Base-by-base conservation (phyloP, 2,113 vertebrate genomes). In the Colossoma macropomum region DNA sequence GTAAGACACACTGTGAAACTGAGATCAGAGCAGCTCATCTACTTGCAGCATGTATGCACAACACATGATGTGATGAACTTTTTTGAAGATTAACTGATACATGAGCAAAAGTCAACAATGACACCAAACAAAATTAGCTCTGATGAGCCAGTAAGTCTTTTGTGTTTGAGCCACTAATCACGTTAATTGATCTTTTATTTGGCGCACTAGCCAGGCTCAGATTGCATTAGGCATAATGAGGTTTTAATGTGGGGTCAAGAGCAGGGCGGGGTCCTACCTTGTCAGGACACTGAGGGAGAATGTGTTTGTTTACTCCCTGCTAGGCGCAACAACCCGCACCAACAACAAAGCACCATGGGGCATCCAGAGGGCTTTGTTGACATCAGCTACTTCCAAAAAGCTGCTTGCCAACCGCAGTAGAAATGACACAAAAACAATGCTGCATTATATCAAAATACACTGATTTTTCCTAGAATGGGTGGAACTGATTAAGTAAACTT, bases 171-270 rank as follows among this genome's bases (percentile, higher is more conserved):
- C 73, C 79, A 86, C 84, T 86, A 83, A 89, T 87, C 86, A 86
- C n/a, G 78, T 87, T 89, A 89, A 89, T 89, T 89, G 86, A 89
- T 87, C 76, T 83, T 84, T 84, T 78, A 81, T 84, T 85, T 85
- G 84, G 79, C 72, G 62, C 84, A 59, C 84, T 72, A 84, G 86
- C 86, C 71, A 73, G 75, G 75, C 82, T 85, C 86, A 86, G 84
- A 89, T 86, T 87, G 85, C 87, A 89, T 87, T 89, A 86, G 76
- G 50, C 81, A 52, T 89, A 89, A 89, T 89, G 88, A 89, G 88
- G 75, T 81, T 87, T 89, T 87, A 89, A 89, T 89, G 86, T 65
- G 68, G 79, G 84, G 86, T 86, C 84, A 87, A 82, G 72, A 86
- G 72, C 82, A 73, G 86, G 81, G 79, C 76, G 77, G 79, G 82